A percentile compares a stretch with the other conserved stretches of the same genome.
phyloP scores from a whole-genome alignment of 2,888 invertebrate genomes.

The Xanthia togata region DNA sequence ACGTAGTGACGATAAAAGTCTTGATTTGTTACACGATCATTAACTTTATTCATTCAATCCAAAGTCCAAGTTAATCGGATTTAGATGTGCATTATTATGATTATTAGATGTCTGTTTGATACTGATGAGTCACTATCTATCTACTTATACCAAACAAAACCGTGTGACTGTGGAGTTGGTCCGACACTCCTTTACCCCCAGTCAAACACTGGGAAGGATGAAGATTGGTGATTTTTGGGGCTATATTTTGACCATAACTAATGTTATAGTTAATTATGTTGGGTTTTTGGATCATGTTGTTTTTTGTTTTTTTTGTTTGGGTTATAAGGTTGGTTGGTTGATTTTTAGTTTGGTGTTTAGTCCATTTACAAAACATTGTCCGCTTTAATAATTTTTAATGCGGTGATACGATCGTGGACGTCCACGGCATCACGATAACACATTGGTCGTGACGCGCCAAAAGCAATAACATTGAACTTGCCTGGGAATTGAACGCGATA shows the following conservation, averaged over 20 bases:
- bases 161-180: not conserved
- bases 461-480: too few species aligned
- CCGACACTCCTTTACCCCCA: not conserved
- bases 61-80: not conserved
- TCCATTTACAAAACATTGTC: not conserved
- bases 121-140: not conserved
- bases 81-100: constrained; percentile 20
- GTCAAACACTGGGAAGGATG: not conserved
- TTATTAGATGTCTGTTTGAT: not conserved
- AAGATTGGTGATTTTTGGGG: not conserved
- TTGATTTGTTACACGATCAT: constrained; percentile 8
- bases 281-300: too few species aligned
- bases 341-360: not conserved
- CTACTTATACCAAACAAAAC: not conserved
- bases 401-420: not conserved
- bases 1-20: not conserved
- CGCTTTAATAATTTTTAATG: not conserved
- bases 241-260: not conserved
- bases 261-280: too few species aligned
- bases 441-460: too few species aligned
- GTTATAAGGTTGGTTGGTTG: too few species aligned
- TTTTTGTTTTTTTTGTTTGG: too few species aligned
- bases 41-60: not conserved
- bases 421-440: not conserved
- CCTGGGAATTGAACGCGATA: too few species aligned